Percentiles rank a stretch among this genome's conserved stretches.
phyloP scores from a whole-genome alignment of 2,888 invertebrate genomes.

The Drosophila birchii region DNA sequence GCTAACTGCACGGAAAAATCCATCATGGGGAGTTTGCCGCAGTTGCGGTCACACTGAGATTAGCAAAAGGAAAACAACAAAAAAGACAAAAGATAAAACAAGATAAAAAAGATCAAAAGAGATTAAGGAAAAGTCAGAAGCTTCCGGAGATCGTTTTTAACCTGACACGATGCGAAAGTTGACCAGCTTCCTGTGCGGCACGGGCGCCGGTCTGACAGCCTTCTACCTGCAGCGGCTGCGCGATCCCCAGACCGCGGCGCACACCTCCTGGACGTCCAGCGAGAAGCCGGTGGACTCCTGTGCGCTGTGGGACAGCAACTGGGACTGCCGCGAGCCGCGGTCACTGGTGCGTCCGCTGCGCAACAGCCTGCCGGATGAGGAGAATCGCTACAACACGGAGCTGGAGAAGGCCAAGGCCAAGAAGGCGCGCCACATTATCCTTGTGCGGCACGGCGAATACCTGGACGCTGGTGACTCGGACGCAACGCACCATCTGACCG shows the following conservation, averaged over 20 bases:
- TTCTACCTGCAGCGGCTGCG: slow-evolving; percentile 86
- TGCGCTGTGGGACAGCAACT: slow-evolving; percentile 93
- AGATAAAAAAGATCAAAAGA: background rate
- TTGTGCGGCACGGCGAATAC: slow-evolving; percentile 98
- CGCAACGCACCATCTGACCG: slow-evolving; percentile 90
- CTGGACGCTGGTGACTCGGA: slow-evolving; percentile 90
- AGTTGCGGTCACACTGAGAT: slow-evolving; percentile 4
- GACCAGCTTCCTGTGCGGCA: slow-evolving; percentile 86
- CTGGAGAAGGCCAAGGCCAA: slow-evolving; percentile 87
- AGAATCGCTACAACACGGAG: slow-evolving; percentile 89
- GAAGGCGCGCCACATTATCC: slow-evolving; percentile 90
- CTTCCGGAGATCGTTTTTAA: background rate
- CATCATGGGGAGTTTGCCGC: background rate
- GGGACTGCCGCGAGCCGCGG: slow-evolving; percentile 94
- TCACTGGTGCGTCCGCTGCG: slow-evolving; percentile 88
- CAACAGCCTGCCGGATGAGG: slow-evolving; percentile 86
- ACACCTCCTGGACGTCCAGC: slow-evolving; percentile 89
- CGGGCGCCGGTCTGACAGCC: slow-evolving; percentile 88
- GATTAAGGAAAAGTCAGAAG: background rate
- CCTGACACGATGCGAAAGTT: slow-evolving; percentile 63
- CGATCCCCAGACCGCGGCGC: slow-evolving; percentile 86
- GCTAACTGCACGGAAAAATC: background rate
- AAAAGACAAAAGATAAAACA: background rate
- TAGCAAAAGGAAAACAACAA: background rate
- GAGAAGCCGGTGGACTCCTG: slow-evolving; percentile 75